Evolutionary conservation across 2,888 invertebrate genomes (phyloP).

Genomic region (Drosophila bunnanda): DNA sequence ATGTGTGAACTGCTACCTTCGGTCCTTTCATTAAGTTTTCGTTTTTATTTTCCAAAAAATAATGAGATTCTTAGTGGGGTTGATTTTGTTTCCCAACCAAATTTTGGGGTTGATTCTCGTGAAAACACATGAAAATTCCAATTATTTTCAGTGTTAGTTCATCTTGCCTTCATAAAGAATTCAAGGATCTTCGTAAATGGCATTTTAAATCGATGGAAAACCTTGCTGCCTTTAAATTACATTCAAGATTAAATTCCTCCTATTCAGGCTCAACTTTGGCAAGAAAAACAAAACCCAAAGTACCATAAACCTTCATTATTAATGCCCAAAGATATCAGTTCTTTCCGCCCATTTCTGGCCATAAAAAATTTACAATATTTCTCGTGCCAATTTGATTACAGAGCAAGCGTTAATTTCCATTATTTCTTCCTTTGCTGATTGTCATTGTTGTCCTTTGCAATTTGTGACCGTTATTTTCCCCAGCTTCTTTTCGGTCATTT

Average conservation of each 20-base stretch:
- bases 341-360: conserved; percentile 10
- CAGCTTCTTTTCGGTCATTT: conserved; percentile 56
- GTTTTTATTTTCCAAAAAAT: conserved; percentile 38
- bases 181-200: not conserved
- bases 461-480: conserved; percentile 60
- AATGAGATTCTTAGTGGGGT: conserved; percentile 42
- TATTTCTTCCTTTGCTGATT: conserved; percentile 54
- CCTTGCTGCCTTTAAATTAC: not conserved
- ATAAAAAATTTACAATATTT: conserved; percentile 44
- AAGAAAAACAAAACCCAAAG: conserved; percentile 32
- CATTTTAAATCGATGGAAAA: conserved; percentile 4
- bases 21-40: conserved; percentile 30
- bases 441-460: conserved; percentile 58
- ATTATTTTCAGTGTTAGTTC: not conserved
- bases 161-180: not conserved
- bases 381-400: conserved; percentile 63
- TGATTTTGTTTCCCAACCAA: not conserved
- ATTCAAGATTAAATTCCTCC: not conserved
- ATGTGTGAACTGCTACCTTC: conserved; percentile 16
- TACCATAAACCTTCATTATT: conserved; percentile 42
- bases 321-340: conserved; percentile 35
- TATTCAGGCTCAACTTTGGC: not conserved
- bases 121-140: conserved; percentile 6
- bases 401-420: conserved; percentile 71
- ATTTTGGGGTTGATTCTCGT: conserved; percentile 25